Conservation (phyloP, 2,888 invertebrate genomes). For the Lithophane ornitopus region DNA sequence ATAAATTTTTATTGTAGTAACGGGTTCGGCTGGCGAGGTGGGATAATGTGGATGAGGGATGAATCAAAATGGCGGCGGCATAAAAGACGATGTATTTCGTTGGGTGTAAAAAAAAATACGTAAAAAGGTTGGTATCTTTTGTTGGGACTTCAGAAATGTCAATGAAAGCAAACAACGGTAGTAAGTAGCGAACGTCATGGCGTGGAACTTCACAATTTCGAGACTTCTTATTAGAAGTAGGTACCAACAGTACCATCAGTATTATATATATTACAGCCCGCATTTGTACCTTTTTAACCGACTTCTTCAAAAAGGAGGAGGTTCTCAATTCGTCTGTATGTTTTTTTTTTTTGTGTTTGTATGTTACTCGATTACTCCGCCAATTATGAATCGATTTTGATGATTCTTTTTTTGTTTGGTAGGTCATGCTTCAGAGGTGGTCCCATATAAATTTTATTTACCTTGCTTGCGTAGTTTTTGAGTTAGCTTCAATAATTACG, state of each 20-base stretch:
- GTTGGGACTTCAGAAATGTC: not conserved
- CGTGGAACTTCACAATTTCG: not conserved
- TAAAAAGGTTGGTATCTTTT: not conserved
- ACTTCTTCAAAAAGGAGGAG: no score
- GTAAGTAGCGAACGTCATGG: not conserved
- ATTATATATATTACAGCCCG: no score
- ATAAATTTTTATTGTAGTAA: slow-evolving; percentile 51
- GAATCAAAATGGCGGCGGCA: slow-evolving; percentile 9
- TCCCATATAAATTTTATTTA: no score
- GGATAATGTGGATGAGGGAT: not conserved
- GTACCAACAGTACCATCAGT: no score
- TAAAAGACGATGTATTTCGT: not conserved
- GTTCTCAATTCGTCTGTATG: no score
- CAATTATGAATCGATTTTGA: no score
- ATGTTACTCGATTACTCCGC: no score
- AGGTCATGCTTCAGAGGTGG: no score
- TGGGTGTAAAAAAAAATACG: not conserved
- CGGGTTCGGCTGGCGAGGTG: slow-evolving; percentile 12
- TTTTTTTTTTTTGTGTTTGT: no score
- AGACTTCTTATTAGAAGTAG: not conserved
- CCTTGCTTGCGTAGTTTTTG: no score
- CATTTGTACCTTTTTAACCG: not conserved
- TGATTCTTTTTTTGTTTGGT: no score
- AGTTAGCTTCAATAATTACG: no score
- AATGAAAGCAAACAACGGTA: not conserved